Conservation (phyloP, 1,140 invertebrate genomes). For the Tetragnatha versicolor region DNA sequence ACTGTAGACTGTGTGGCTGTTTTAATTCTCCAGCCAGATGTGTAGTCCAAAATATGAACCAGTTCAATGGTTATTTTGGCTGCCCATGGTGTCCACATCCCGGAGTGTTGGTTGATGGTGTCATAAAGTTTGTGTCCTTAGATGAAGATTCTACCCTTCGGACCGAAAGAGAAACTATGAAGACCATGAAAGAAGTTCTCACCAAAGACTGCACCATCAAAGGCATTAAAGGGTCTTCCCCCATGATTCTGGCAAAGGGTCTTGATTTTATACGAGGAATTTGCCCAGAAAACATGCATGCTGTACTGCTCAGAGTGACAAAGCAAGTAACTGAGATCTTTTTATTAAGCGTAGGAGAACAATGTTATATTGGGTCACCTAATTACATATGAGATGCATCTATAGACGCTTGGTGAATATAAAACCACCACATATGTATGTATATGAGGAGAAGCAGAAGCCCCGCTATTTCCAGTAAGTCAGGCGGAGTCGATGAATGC, state of each 20-base stretch:
- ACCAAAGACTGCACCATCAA: conserved; percentile 45
- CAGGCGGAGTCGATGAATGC: too few species aligned
- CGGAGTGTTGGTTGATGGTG: neutral
- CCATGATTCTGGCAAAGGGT: conserved; percentile 55
- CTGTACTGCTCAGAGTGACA: conserved; percentile 58
- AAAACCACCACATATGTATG: too few species aligned
- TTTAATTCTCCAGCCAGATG: conserved; percentile 5
- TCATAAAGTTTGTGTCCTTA: conserved; percentile 11
- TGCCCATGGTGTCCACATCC: conserved; percentile 18
- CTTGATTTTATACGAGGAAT: conserved; percentile 58
- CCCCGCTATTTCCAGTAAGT: too few species aligned
- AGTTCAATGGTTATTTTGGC: conserved; percentile 13
- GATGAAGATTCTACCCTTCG: conserved; percentile 45
- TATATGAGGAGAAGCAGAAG: too few species aligned
- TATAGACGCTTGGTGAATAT: conserved; percentile 56
- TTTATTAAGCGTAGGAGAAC: conserved; percentile 32
- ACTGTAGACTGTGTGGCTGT: conserved; percentile 2
- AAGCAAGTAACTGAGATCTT: conserved; percentile 57
- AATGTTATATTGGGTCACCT: conserved; percentile 57
- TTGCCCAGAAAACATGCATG: conserved; percentile 60
- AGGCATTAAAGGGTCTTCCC: conserved; percentile 44
- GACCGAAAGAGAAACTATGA: conserved; percentile 55
- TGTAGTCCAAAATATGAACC: neutral
- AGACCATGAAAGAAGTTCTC: conserved; percentile 43
- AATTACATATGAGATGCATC: conserved; percentile 32